Conservation (phyloP, 2,888 invertebrate genomes). For the Lordiphosa fenestrarum region DNA sequence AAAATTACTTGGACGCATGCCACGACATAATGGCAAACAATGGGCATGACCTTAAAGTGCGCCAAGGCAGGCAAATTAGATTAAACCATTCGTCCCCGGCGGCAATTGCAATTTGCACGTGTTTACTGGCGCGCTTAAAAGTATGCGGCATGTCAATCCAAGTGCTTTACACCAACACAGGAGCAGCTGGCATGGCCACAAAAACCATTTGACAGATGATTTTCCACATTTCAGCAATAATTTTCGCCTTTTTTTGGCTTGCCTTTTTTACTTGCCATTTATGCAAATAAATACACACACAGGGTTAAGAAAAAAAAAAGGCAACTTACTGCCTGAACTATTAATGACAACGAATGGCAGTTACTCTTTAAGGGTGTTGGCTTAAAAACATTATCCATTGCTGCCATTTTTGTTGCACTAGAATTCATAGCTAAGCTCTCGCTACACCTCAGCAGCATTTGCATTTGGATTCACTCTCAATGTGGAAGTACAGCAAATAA, state of each 20-base stretch:
- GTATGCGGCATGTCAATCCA: conserved; percentile 44
- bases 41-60: conserved; percentile 51
- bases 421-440: no score
- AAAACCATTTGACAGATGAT: conserved; percentile 56
- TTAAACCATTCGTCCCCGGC: not conserved
- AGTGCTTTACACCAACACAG: conserved; percentile 7
- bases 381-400: no score
- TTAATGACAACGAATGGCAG: not conserved
- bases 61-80: conserved; percentile 26
- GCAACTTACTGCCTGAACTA: not conserved
- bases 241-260: conserved; percentile 13
- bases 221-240: conserved; percentile 57
- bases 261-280: conserved; percentile 28
- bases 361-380: not conserved
- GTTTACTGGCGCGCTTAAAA: conserved; percentile 42
- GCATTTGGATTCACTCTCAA: no score
- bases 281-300: conserved; percentile 38
- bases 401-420: no score
- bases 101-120: conserved; percentile 15
- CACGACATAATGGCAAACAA: conserved; percentile 55
- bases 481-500: no score
- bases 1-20: conserved; percentile 66
- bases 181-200: not conserved
- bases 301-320: conserved; percentile 9
- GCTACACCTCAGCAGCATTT: no score